Base-by-base conservation (phyloP, 2,797 vertebrate genomes). In the Ctenopoma kingsleyae region DNA sequence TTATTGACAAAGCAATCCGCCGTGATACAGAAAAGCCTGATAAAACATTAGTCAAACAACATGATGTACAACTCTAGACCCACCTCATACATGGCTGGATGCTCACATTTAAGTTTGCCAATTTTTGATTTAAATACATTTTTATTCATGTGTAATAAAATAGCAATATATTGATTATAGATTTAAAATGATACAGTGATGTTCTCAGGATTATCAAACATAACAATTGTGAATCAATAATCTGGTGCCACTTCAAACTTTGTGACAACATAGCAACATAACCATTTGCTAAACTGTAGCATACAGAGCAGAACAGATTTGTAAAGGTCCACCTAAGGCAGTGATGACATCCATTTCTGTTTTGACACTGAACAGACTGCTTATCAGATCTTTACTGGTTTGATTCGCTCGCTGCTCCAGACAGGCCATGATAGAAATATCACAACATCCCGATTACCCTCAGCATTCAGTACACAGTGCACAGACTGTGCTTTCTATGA, bases 1-100 rank as follows among this genome's bases (percentile, higher is more conserved):
- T 96, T 98, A 98, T 98, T 97, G 97, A 97, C 97, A 96, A 97
- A 98, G 95, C 96, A 96, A 98, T 97, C 93, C 87, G 84, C 91
- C 84, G 93, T 95, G 96, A 97, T 96, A 94, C 95, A 96, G 94
- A 94, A 91, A 92, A 91, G 91, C 87, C 92, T 91, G 95, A 97
- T 95, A 96, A 92, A 95, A 96, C 94, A 96, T 92, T 95, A 94
- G 93, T 93, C 90, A 89, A 95, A 91, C 89, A 92, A 91, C 92
- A 92, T 85, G 1, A 38, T 85, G 86, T 83, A 86, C 93, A 63
- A 75, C 67, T 64, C 58, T 5, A n/a, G 52, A 74, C 59, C 11
- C 35, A 58, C 43, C 73, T 76, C 43, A 38, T 58, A 50, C 49
- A 71, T 4, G 27, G 41, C 49, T 49, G 27, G 12, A 40, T 38